A percentile compares a stretch with the other conserved stretches of the same genome.
Conservation (phyloP, 2,113 vertebrate species). For the Cyprinus carpio region DNA sequence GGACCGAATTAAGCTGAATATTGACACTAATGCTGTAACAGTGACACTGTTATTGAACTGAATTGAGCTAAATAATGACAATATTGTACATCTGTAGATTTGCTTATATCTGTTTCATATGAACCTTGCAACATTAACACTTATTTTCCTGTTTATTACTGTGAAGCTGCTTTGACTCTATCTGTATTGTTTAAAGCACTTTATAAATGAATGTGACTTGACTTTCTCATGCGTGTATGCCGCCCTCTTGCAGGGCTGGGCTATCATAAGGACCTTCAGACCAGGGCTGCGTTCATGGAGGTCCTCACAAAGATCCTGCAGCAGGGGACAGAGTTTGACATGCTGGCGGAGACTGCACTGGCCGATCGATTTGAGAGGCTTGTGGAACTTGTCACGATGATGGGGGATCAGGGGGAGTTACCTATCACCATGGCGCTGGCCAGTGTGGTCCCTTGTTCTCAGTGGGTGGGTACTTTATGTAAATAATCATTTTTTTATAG, state of each 20-base stretch:
- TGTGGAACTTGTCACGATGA: conserved; percentile 97
- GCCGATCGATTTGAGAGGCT: conserved; percentile 95
- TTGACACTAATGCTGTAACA: no score
- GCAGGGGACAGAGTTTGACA: conserved; percentile 98
- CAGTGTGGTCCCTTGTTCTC: conserved; percentile 95
- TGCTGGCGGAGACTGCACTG: conserved; percentile 91
- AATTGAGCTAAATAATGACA: no score
- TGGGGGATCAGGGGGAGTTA: conserved; percentile 97
- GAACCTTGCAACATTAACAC: no score
- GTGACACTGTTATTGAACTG: no score
- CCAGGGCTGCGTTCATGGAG: conserved; percentile 97
- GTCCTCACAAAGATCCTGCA: conserved; percentile 97
- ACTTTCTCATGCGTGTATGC: neutral
- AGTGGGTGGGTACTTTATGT: conserved; percentile 84
- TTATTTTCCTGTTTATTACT: no score
- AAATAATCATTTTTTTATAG: neutral
- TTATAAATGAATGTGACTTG: neutral
- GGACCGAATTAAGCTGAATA: neutral
- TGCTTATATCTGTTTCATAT: no score
- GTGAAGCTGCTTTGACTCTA: neutral
- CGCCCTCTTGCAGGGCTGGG: conserved; percentile 80
- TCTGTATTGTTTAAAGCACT: neutral
- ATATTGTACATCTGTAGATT: no score
- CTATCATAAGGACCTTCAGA: conserved; percentile 97
- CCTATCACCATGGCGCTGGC: conserved; percentile 98